Conservation (phyloP, 2,113 vertebrate genomes). For the Mesitornis unicolor region DNA sequence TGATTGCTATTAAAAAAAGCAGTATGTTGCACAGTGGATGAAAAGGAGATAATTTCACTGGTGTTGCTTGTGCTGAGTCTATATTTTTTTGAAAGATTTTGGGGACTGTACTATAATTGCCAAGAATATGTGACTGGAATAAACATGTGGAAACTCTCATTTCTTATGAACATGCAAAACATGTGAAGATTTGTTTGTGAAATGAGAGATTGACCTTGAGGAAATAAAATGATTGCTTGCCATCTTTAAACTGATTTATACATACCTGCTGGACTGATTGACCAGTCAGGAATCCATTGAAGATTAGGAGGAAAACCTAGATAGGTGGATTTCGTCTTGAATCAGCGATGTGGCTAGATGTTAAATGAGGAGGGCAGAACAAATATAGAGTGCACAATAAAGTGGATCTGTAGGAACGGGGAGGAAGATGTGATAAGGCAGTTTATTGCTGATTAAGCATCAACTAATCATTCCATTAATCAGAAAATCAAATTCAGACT, state of each 20-base stretch:
- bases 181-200: background rate
- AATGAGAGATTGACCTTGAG: background rate
- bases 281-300: background rate
- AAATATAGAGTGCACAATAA: background rate
- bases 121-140: background rate
- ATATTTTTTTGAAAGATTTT: background rate
- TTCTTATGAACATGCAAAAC: background rate
- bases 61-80: background rate
- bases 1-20: background rate
- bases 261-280: background rate
- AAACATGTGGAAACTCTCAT: background rate
- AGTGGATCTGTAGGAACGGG: background rate
- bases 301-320: background rate
- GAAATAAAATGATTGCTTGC: background rate
- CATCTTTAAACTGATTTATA: background rate
- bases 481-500: conserved; percentile 19
- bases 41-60: background rate
- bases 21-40: background rate
- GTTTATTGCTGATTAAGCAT: background rate
- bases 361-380: background rate
- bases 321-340: background rate
- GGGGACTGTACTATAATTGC: background rate
- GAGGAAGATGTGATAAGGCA: background rate
- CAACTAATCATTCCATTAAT: conserved; percentile 19
- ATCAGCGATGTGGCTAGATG: background rate